Evolutionary conservation across 2,797 vertebrate species (phyloP), one percentile per base, ranked within the genome.

Genomic region (Cirrhinus molitorella): DNA sequence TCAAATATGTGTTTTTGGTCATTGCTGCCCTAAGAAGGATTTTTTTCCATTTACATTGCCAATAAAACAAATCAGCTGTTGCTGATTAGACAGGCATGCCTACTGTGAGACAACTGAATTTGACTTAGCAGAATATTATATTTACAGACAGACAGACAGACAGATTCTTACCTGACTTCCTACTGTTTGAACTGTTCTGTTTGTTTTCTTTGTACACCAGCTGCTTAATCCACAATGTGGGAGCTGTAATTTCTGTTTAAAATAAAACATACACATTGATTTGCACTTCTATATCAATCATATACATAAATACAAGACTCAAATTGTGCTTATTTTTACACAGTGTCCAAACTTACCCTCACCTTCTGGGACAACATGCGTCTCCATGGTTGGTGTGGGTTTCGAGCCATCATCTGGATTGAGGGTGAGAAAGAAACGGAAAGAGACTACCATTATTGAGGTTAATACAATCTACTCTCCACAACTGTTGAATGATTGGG

Each of bases 401-500:
- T 98, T 99, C 79, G 95, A 98, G 88, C 98, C 98, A 0, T 99
- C 98, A 91, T 99, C 98, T 99, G 98, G 98, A 94, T 99, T 99
- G 85, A 99, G 98, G 65, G 97, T 99, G 95, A 99, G 96, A 97
- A 99, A 99, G 94, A 99, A 99, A 91, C 95, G 98, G 97, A 99
- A 99, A 94, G 98, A 99, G 94, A 99, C 98, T 99, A 97, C 97
- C 96, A 99, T 99, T 99, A 99, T 98, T 98, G 97, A 99, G 98
- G 97, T 99, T 99, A 99, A 99, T 99, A 98, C 97, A 96, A 99
- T 99, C 98, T 99, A 99, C 98, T 98, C 98, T 99, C 96, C 97
- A 99, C 96, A 95, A 99, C 94, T 97, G 95, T 99, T 99, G 98
- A 98, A 99, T 97, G 95, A 93, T 98, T 99, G 96, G 97, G 97